phyloP scores from a whole-genome alignment of 2,888 invertebrate genomes.

The Monopis laevigella region DNA sequence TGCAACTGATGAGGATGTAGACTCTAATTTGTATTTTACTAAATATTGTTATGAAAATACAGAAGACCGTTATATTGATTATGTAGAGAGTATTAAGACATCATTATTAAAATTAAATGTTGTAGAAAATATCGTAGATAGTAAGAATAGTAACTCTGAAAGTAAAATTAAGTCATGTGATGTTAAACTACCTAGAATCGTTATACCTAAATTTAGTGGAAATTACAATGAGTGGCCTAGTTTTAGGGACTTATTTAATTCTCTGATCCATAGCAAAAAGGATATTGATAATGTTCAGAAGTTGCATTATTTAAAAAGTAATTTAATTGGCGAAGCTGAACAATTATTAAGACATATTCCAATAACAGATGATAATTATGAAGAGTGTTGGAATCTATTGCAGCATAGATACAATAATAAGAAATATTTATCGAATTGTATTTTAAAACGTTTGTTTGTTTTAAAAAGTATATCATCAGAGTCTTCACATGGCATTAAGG shows the following conservation, averaged over 20 bases:
- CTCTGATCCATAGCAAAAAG: constrained; percentile 8
- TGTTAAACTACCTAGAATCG: constrained; percentile 1
- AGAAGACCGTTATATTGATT: too few species aligned
- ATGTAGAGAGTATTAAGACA: too few species aligned
- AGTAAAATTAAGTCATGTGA: too few species aligned
- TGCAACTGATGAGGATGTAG: too few species aligned
- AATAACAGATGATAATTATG: constrained; percentile 1
- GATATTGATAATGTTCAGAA: constrained; percentile 13
- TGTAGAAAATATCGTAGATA: too few species aligned
- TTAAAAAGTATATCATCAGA: constrained; percentile 1
- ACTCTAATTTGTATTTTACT: too few species aligned
- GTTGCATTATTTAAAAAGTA: constrained; percentile 14
- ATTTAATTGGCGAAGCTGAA: constrained; percentile 15
- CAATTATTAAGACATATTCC: constrained; percentile 11
- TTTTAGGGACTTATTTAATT: constrained; percentile 14
- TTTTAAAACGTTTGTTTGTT: constrained; percentile 11
- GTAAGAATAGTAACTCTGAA: too few species aligned
- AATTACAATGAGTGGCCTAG: constrained; percentile 14
- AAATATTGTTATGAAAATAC: too few species aligned
- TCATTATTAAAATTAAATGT: too few species aligned
- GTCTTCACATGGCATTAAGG: constrained; percentile 6
- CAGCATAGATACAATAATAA: constrained; percentile 10
- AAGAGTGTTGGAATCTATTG: constrained; percentile 8
- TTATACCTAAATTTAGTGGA: constrained; percentile 11
- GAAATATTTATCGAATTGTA: constrained; percentile 7